A percentile compares a stretch with the other conserved stretches of the same genome.
Conservation (phyloP, 2,888 invertebrate genomes). For the Limnephilus auricula region DNA sequence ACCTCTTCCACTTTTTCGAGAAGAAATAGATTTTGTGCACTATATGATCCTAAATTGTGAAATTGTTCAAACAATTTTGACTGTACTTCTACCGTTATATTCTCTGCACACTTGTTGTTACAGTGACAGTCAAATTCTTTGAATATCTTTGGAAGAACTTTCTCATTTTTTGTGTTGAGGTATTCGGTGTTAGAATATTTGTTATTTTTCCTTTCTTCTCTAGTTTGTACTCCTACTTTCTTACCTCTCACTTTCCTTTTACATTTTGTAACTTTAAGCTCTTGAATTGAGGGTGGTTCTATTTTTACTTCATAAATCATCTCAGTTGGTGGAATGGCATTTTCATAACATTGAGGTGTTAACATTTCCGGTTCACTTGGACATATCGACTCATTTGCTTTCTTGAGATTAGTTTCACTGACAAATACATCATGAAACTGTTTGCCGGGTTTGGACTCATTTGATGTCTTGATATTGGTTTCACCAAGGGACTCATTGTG, state of each 20-base stretch:
- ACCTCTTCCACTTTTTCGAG: conserved; percentile 47
- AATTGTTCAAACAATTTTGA: conserved; percentile 40
- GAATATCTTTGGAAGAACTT: conserved; percentile 47
- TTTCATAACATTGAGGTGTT: not conserved
- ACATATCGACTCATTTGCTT: not conserved
- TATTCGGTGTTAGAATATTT: conserved; percentile 45
- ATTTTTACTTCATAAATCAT: not conserved
- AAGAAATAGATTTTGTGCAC: conserved; percentile 52
- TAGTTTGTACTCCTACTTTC: conserved; percentile 44
- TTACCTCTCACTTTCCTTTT: conserved; percentile 39
- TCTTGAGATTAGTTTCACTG: not conserved
- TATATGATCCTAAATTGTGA: conserved; percentile 48
- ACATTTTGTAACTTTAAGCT: not conserved
- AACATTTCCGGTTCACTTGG: not conserved
- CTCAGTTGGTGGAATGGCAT: not conserved
- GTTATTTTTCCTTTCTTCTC: conserved; percentile 49
- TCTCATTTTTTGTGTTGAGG: conserved; percentile 46
- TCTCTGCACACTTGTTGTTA: conserved; percentile 41
- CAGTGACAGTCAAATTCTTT: conserved; percentile 51
- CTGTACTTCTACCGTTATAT: not conserved
- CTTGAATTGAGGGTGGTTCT: not conserved
- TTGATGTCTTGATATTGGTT: no score
- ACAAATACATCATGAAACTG: not conserved
- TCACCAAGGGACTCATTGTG: not conserved
- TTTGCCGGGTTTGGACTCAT: no score